These are phyloP conservation scores for Cecidostiba fungosa DNA, from an alignment of 2,888 invertebrate species.

Conservation along the genomic window DNA sequence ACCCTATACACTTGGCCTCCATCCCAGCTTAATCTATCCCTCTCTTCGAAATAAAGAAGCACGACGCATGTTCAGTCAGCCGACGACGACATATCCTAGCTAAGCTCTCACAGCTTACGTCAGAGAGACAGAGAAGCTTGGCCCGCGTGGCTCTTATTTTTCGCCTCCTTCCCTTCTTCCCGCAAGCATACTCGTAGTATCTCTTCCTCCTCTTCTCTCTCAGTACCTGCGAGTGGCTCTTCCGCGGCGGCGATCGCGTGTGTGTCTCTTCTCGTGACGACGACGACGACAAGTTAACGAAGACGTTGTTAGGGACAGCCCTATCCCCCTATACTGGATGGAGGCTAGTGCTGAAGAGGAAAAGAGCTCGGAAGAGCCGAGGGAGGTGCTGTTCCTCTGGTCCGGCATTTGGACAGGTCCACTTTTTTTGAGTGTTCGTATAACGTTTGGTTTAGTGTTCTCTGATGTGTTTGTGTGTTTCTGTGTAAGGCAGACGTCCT, in stretches of 20 bases:
- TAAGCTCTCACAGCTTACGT: constrained; percentile 7
- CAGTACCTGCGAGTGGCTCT: constrained; percentile 17
- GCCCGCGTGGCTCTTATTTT: constrained; percentile 52
- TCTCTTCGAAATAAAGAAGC: constrained; percentile 3
- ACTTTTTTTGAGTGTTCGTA: constrained; percentile 54
- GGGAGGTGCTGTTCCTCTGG: constrained; percentile 63
- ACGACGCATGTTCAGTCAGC: not conserved
- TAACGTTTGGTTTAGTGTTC: constrained; percentile 38
- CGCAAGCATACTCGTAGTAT: not conserved
- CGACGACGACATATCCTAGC: not conserved
- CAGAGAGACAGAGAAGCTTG: constrained; percentile 15
- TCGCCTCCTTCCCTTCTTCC: constrained; percentile 58
- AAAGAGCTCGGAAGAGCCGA: constrained; percentile 44
- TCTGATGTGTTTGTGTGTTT: not conserved
- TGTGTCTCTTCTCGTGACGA: not conserved
- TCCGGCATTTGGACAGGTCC: constrained; percentile 65
- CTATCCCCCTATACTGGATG: constrained; percentile 25
- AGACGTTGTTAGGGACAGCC: not conserved
- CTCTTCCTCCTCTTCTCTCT: constrained; percentile 3
- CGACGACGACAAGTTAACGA: not conserved
- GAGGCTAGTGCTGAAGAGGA: constrained; percentile 40
- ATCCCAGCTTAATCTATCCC: not conserved
- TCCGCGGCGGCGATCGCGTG: constrained; percentile 19
- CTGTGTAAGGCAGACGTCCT: not conserved
- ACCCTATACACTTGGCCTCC: not conserved